Evolutionary conservation across 2,797 vertebrate genomes (phyloP).

Genomic region (Eulemur albifrons): DNA sequence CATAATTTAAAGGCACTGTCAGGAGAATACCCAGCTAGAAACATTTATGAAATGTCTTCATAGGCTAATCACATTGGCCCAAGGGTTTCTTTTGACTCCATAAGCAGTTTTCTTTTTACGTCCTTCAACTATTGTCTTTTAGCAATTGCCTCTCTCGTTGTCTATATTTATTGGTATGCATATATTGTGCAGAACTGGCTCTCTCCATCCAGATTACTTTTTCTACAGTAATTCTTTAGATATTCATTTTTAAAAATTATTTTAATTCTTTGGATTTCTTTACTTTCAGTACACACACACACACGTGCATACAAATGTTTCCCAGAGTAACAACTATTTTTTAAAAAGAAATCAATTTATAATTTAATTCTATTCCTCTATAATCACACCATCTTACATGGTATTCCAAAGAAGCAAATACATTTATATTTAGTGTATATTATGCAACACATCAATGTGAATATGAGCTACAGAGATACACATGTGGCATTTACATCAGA

Average conservation of each 20-base stretch:
- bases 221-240: slow-evolving; percentile 22
- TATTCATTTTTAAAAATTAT: not conserved
- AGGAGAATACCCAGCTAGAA: not conserved
- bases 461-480: not conserved
- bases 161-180: slow-evolving; percentile 3
- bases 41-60: not conserved
- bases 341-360: slow-evolving; percentile 29
- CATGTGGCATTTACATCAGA: slow-evolving; percentile 52
- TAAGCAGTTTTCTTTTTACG: not conserved
- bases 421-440: slow-evolving; percentile 67
- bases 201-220: not conserved
- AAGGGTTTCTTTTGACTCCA: not conserved
- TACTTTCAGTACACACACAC: not conserved
- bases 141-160: not conserved
- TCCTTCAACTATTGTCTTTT: not conserved
- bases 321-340: slow-evolving; percentile 10
- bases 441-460: slow-evolving; percentile 48
- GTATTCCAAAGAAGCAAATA: slow-evolving; percentile 9
- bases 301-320: not conserved
- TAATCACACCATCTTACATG: slow-evolving; percentile 31
- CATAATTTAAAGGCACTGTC: not conserved
- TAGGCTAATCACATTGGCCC: not conserved
- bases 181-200: not conserved
- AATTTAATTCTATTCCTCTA: slow-evolving; percentile 52
- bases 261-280: slow-evolving; percentile 43